A percentile compares a stretch with the other conserved stretches of the same genome.
These are phyloP conservation scores for Mesochorus sp. DNA, from an alignment of 2,888 invertebrate species.

Conservation along the genomic window DNA sequence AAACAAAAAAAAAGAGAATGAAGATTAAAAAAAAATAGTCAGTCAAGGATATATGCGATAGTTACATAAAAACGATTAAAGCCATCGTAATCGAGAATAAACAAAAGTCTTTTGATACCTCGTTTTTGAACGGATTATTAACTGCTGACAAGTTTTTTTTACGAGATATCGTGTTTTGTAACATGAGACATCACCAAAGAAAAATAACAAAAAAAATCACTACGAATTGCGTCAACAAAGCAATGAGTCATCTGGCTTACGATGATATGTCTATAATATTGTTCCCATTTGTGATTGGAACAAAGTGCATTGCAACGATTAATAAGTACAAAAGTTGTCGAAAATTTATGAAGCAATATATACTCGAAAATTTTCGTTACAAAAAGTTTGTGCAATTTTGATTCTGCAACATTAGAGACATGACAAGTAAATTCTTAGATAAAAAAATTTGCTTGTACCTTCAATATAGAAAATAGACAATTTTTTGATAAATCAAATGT, in stretches of 20 bases:
- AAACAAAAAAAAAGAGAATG: neutral
- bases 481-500: too few species aligned
- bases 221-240: slow-evolving; percentile 9
- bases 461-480: too few species aligned
- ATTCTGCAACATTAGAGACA: too few species aligned
- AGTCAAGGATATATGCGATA: too few species aligned
- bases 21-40: too few species aligned
- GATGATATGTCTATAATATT: neutral
- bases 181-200: neutral
- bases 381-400: slow-evolving; percentile 3
- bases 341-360: neutral
- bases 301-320: neutral
- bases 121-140: neutral
- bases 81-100: neutral
- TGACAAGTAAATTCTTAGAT: too few species aligned
- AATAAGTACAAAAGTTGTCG: neutral
- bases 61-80: too few species aligned
- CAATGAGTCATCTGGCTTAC: neutral
- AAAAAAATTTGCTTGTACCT: too few species aligned
- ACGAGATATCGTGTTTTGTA: neutral
- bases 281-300: neutral
- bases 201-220: slow-evolving; percentile 9
- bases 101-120: neutral
- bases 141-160: neutral
- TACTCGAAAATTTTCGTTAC: neutral